Conservation (phyloP, 1,140 invertebrate species). For the Nymphalis io region DNA sequence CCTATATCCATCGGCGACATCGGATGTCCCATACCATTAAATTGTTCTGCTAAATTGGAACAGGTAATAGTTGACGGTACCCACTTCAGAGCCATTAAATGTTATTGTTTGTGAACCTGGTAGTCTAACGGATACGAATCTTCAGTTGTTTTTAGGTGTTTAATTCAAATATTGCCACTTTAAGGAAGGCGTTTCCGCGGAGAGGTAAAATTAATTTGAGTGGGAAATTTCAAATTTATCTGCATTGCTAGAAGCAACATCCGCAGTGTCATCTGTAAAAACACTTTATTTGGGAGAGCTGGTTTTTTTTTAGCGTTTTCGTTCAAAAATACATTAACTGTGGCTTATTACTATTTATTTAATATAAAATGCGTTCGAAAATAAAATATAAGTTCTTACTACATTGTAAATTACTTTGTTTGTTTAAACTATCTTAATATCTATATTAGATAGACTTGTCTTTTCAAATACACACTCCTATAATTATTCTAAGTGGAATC, state of each 20-base stretch:
- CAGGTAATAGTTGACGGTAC: conserved; percentile 39
- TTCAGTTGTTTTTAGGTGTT: conserved; percentile 9
- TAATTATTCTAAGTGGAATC: too few species aligned
- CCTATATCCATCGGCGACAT: conserved; percentile 40
- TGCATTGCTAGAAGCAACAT: conserved; percentile 20
- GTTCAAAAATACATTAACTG: not conserved
- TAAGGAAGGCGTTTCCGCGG: not conserved
- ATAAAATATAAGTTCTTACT: too few species aligned
- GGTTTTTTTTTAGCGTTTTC: not conserved
- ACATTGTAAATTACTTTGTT: too few species aligned
- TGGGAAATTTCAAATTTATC: conserved; percentile 27
- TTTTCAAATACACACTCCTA: too few species aligned
- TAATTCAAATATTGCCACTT: conserved; percentile 4
- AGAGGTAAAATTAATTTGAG: conserved; percentile 8
- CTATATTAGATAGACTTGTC: too few species aligned
- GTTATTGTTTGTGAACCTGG: conserved; percentile 29
- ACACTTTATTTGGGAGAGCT: not conserved
- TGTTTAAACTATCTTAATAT: too few species aligned
- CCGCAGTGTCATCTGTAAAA: not conserved
- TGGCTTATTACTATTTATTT: not conserved
- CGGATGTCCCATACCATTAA: conserved; percentile 48
- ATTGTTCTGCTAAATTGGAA: conserved; percentile 46
- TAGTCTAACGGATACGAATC: conserved; percentile 7
- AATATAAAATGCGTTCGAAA: too few species aligned
- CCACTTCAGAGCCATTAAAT: conserved; percentile 28